Percentiles rank a stretch among this genome's conserved stretches.
phyloP scores from a whole-genome alignment of 2,797 vertebrate genomes.

The Coracias cyanogaster region DNA sequence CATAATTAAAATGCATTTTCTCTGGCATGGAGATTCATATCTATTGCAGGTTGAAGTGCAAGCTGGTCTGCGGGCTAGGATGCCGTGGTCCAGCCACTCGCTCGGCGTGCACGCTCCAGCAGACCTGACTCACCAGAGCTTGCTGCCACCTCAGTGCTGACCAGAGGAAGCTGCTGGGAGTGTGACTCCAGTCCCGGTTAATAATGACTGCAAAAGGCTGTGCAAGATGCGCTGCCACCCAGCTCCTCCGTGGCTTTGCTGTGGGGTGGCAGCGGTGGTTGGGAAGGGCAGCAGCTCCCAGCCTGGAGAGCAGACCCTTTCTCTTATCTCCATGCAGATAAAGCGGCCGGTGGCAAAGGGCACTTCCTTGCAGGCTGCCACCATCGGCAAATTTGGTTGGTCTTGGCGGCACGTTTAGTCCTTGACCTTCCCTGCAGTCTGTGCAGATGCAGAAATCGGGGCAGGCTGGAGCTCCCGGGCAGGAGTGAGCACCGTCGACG shows the following conservation, averaged over 20 bases:
- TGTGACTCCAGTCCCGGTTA: not conserved
- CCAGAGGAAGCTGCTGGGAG: not conserved
- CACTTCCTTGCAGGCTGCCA: not conserved
- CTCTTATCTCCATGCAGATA: rapidly evolving
- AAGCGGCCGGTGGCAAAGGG: not conserved
- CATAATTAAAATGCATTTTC: conserved; percentile 31
- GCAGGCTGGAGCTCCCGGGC: not conserved
- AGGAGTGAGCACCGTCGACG: rapidly evolving
- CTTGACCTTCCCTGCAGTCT: not conserved
- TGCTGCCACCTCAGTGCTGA: not conserved
- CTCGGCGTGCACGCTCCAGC: rapidly evolving
- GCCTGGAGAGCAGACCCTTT: not conserved
- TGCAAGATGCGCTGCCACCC: rapidly evolving
- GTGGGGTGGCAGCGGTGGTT: not conserved
- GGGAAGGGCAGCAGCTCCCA: not conserved
- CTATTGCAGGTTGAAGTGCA: not conserved
- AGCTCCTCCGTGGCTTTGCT: not conserved
- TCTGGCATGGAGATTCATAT: not conserved
- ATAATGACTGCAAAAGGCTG: not conserved
- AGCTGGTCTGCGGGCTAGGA: not conserved
- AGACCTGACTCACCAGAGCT: not conserved
- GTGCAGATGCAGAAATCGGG: not conserved
- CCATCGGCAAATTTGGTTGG: rapidly evolving
- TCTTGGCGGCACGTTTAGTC: not conserved
- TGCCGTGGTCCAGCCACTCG: not conserved